Percentiles rank a stretch among this genome's conserved stretches.
phyloP scores from a whole-genome alignment of 2,797 vertebrate genomes.

The Salarias fasciatus region DNA sequence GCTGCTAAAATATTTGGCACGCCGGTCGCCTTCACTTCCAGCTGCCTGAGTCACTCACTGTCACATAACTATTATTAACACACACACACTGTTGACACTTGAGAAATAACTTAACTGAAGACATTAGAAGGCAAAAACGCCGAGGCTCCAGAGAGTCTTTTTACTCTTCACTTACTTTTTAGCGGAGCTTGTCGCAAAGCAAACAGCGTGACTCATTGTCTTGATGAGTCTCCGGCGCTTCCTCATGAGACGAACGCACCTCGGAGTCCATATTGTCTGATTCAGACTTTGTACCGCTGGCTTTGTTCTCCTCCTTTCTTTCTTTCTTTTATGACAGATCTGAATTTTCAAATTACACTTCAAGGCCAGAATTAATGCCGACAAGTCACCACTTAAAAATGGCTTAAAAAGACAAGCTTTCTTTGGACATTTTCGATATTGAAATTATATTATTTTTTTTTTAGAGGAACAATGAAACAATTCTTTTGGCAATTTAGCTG shows the following conservation, averaged over 20 bases:
- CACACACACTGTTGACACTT: constrained; percentile 62
- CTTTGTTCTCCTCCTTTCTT: constrained; percentile 33
- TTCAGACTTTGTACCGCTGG: constrained; percentile 31
- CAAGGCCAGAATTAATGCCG: constrained; percentile 35
- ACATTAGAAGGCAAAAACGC: constrained; percentile 52
- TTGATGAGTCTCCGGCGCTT: constrained; percentile 40
- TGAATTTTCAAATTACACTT: constrained; percentile 53
- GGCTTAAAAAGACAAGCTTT: constrained; percentile 24
- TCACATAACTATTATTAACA: constrained; percentile 70
- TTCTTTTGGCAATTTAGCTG: constrained; percentile 55
- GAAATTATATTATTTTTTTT: constrained; percentile 44
- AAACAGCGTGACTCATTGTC: constrained; percentile 62
- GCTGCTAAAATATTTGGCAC: constrained; percentile 61
- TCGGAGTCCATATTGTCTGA: constrained; percentile 45
- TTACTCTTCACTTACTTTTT: constrained; percentile 44
- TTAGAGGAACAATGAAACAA: constrained; percentile 55
- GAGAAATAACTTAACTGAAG: constrained; percentile 59
- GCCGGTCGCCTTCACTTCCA: constrained; percentile 38
- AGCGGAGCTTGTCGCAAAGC: constrained; percentile 49
- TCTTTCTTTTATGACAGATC: constrained; percentile 37
- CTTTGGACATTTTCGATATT: constrained; percentile 39
- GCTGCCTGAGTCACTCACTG: constrained; percentile 58
- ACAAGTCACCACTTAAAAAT: constrained; percentile 33
- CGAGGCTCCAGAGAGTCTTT: constrained; percentile 40
- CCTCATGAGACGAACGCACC: constrained; percentile 48